Evolutionary conservation across 2,797 vertebrate genomes (phyloP), one percentile per base, ranked within the genome.

Genomic region (Heliangelus exortis): DNA sequence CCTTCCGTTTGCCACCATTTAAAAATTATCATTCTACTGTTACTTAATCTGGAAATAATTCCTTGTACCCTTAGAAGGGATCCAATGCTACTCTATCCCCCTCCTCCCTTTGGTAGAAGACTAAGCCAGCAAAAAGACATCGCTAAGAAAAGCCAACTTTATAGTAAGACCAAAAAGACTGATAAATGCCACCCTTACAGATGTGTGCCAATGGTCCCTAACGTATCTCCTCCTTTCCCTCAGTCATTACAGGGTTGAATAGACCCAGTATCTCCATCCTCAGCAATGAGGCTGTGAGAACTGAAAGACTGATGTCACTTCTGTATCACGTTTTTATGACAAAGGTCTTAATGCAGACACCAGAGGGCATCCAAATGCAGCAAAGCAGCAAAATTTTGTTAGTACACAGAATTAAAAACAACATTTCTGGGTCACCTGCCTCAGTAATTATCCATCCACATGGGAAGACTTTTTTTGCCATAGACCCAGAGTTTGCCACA

Each of bases 331-430:
- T 47, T 6, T 54, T 54, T 20, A 26, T 29, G 20, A 31, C 50
- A 65, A 10, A 10, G 55, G 17, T 26, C 57, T 45, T 29, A 78
- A 66, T 58, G 69, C 21, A 15, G 55, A 89, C 87, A 53, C 57
- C 76, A 93, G 92, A 84, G 88, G 93, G 88, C 92, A 95, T 31
- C 51, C 87, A 77, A 81, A 67, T 21, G 45, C 21, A 89, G 73
- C 23, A 73, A 77, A 76, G 33, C 28, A 77, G 43, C 8, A 50
- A 45, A 67, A 50, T 45, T 43, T 43, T 55, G 47, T 57, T 57
- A 34, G 34, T 45, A 48, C 25, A 26, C 1, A 53, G 16, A 34
- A 41, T 15, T 41, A 41, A 41, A 41, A 41, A 31, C 19, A 76
- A 7, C 10, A 10, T 72, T 83, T 78, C 54, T 57, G 33, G 23